phyloP scores from a whole-genome alignment of 2,888 invertebrate species.

The Hartigia nigra region DNA sequence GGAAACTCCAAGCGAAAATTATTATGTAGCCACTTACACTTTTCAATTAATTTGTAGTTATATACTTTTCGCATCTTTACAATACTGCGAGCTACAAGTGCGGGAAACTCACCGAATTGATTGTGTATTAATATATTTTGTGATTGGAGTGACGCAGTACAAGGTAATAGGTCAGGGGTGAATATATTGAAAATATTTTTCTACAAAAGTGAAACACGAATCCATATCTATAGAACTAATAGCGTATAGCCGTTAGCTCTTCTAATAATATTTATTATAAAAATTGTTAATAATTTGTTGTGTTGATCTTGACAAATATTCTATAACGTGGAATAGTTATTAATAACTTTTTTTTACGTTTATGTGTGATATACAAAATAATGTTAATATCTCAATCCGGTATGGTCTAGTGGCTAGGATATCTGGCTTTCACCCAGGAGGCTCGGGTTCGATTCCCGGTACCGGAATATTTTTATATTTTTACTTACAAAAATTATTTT shows the following conservation, averaged over 20 bases:
- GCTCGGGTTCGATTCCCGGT: conserved; percentile 74
- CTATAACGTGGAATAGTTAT: not conserved
- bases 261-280: not conserved
- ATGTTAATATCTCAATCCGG: conserved; percentile 57
- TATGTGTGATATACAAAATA: not conserved
- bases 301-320: not conserved
- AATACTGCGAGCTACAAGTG: not conserved
- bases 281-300: not conserved
- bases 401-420: conserved; percentile 73
- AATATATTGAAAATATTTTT: not conserved
- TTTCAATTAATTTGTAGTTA: not conserved
- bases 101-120: not conserved
- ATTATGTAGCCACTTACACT: not conserved
- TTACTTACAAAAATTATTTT: not conserved
- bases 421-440: conserved; percentile 72
- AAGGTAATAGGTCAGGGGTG: not conserved
- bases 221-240: too few species aligned
- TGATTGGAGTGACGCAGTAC: not conserved
- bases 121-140: not conserved
- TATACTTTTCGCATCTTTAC: not conserved
- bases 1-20: not conserved
- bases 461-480: conserved; percentile 62
- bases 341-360: not conserved
- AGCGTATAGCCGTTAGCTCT: not conserved
- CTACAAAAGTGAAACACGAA: not conserved